Evolutionary conservation across 2,113 vertebrate species (phyloP).

Genomic region (Ploceus nigricollis): DNA sequence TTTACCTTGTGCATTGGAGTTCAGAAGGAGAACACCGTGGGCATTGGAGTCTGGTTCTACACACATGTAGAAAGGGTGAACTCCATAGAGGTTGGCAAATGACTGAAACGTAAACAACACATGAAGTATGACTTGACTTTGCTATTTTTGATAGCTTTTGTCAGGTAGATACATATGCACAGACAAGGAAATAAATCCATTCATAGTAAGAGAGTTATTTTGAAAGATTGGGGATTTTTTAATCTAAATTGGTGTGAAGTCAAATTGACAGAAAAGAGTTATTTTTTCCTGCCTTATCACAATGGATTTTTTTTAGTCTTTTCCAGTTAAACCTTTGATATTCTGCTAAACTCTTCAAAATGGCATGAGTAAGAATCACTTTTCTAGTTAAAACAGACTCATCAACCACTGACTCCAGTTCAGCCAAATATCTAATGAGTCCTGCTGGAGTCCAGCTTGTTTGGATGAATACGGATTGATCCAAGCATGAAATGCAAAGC

Average conservation of each 20-base stretch:
- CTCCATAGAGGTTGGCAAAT: conserved; percentile 49
- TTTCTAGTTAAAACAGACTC: neutral
- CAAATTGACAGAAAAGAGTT: neutral
- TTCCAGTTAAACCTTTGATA: neutral
- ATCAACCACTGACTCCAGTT: neutral
- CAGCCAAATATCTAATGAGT: neutral
- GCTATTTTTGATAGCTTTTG: neutral
- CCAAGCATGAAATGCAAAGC: neutral
- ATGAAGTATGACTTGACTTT: neutral
- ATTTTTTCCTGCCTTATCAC: neutral
- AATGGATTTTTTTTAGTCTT: neutral
- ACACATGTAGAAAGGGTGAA: conserved; percentile 58
- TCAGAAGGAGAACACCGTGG: conserved; percentile 53
- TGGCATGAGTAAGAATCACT: neutral
- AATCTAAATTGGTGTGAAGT: neutral
- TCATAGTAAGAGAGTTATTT: neutral
- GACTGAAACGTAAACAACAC: conserved; percentile 14
- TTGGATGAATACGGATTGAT: neutral
- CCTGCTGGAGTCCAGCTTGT: neutral
- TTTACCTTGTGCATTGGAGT: conserved; percentile 63
- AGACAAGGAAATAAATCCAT: neutral
- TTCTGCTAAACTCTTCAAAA: neutral
- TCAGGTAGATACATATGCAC: neutral
- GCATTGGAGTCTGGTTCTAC: conserved; percentile 40
- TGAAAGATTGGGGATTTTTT: neutral